These are phyloP conservation scores for Antheraea mylitta DNA, from an alignment of 1,140 invertebrate genomes.

Conservation along the genomic window DNA sequence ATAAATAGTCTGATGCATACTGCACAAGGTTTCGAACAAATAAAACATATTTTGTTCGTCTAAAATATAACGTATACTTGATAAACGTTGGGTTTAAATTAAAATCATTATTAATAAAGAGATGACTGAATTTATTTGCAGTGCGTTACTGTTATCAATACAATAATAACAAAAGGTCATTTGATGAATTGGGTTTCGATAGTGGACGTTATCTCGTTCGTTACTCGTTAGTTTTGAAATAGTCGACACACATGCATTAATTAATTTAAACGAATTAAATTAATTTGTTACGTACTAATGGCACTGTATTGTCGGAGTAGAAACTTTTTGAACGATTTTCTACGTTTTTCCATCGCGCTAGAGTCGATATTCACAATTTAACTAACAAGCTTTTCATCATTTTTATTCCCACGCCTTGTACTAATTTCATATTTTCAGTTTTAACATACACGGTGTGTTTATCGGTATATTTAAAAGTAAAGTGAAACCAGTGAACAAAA, in stretches of 20 bases:
- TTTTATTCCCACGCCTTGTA: too few relatives aligned
- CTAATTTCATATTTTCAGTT: too few relatives aligned
- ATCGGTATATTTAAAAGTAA: too few relatives aligned
- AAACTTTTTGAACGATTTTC: background rate
- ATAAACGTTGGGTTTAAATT: too few relatives aligned
- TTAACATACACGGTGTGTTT: too few relatives aligned
- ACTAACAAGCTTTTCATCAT: too few relatives aligned
- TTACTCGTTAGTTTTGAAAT: slow-evolving; percentile 26
- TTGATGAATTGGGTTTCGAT: slow-evolving; percentile 27
- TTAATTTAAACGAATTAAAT: slow-evolving; percentile 12
- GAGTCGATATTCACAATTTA: background rate
- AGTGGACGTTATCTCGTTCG: slow-evolving; percentile 19
- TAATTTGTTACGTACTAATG: background rate
- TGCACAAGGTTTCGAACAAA: too few relatives aligned
- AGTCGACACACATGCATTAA: slow-evolving; percentile 13
- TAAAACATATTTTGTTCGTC: too few relatives aligned
- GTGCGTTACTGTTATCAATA: background rate
- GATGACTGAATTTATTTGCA: background rate
- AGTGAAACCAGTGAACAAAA: too few relatives aligned
- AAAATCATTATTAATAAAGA: background rate
- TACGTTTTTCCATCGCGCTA: background rate
- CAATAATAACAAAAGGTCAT: slow-evolving; percentile 26
- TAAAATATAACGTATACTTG: too few relatives aligned
- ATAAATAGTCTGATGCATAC: too few relatives aligned
- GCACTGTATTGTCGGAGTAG: background rate